phyloP scores from a whole-genome alignment of 2,888 invertebrate species.

The Eilema caniola region DNA sequence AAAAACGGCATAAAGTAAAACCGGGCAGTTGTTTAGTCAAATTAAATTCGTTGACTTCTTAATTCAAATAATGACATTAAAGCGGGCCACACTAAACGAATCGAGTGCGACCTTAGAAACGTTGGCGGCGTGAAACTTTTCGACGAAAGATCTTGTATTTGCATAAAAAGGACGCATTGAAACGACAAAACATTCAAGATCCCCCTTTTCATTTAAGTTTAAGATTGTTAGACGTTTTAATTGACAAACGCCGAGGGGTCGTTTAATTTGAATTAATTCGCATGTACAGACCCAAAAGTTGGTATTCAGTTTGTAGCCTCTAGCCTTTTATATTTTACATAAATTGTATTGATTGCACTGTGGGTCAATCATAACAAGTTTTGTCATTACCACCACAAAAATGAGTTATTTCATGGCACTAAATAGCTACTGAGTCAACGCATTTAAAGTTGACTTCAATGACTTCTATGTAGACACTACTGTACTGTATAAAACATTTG shows the following conservation, averaged over 20 bases:
- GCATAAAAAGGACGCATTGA: constrained; percentile 82
- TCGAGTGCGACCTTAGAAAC: constrained; percentile 67
- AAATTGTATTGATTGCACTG: neutral
- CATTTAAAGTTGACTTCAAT: neutral
- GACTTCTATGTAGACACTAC: no score
- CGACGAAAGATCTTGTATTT: constrained; percentile 71
- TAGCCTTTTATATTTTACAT: constrained; percentile 27
- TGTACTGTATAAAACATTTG: no score
- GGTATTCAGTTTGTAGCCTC: constrained; percentile 22
- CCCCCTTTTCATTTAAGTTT: constrained; percentile 83
- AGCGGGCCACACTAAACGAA: constrained; percentile 68
- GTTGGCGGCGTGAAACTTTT: constrained; percentile 68
- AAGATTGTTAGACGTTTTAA: constrained; percentile 79
- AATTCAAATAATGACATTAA: constrained; percentile 81
- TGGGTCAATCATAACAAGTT: neutral
- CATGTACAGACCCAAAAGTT: constrained; percentile 55
- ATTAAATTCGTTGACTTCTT: constrained; percentile 72
- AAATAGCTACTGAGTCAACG: no score
- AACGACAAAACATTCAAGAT: constrained; percentile 80
- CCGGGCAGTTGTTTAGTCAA: constrained; percentile 69
- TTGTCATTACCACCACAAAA: neutral
- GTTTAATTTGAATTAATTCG: constrained; percentile 75
- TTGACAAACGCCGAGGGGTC: constrained; percentile 56
- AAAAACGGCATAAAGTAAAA: constrained; percentile 52
- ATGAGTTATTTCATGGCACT: no score